phyloP scores from a whole-genome alignment of 2,888 invertebrate genomes.

The Imbricaverruca yamaguchii region DNA sequence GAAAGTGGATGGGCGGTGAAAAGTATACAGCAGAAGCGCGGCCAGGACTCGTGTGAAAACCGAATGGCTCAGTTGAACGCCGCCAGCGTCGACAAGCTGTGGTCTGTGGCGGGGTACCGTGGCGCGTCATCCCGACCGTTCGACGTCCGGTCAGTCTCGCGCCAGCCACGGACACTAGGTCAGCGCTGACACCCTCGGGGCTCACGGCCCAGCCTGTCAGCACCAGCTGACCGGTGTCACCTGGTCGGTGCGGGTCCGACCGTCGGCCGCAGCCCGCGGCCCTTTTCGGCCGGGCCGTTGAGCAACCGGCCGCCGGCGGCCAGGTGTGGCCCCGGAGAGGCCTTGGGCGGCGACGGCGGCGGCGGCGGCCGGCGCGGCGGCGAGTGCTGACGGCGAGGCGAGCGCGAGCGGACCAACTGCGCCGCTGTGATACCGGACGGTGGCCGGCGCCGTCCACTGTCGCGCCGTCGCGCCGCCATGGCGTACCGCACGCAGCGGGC shows the following conservation, averaged over 20 bases:
- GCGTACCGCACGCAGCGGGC: conserved; percentile 11
- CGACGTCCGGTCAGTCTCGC: background rate
- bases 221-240: background rate
- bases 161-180: background rate
- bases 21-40: background rate
- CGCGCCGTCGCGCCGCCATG: background rate
- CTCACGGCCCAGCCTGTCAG: too few relatives aligned
- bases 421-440: background rate
- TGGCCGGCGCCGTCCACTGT: background rate
- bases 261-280: background rate
- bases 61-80: background rate
- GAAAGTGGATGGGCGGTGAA: background rate
- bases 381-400: background rate
- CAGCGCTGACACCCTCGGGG: background rate
- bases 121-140: background rate
- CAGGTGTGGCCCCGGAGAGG: conserved; percentile 11
- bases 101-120: background rate
- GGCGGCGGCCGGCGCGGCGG: background rate
- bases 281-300: background rate
- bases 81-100: background rate
- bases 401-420: background rate
- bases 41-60: background rate
- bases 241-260: background rate
- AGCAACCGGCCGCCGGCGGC: background rate
- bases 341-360: background rate